Conservation (phyloP, 2,888 invertebrate species). For the Aproaerema taeniolella region DNA sequence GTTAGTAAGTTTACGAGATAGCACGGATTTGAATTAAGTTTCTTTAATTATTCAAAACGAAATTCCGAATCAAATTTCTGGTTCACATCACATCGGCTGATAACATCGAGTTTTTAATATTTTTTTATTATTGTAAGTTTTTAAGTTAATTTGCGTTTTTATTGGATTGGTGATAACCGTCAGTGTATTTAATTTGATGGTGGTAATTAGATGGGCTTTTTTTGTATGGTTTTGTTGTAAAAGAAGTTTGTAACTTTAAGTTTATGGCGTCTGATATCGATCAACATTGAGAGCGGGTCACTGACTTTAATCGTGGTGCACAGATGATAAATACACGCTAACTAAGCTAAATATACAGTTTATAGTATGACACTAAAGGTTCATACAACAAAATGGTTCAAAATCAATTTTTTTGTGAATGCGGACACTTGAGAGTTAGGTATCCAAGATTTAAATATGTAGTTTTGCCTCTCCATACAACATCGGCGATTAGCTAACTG, state of each 20-base stretch:
- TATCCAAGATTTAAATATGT: too few species aligned
- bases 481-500: too few species aligned
- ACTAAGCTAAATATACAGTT: too few species aligned
- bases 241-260: constrained; percentile 3
- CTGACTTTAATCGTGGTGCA: not conserved
- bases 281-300: constrained; percentile 4
- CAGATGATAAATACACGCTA: too few species aligned
- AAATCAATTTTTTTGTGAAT: too few species aligned
- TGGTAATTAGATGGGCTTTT: constrained; percentile 17
- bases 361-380: too few species aligned
- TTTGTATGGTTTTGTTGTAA: not conserved
- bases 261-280: constrained; percentile 13
- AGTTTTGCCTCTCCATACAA: too few species aligned
- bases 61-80: constrained; percentile 29
- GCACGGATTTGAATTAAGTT: constrained; percentile 33
- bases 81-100: constrained; percentile 23
- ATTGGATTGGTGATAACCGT: constrained; percentile 19
- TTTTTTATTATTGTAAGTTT: too few species aligned
- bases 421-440: too few species aligned
- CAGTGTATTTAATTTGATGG: constrained; percentile 18
- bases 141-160: constrained; percentile 26
- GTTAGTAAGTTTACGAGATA: constrained; percentile 56
- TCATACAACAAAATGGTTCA: too few species aligned
- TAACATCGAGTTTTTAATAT: constrained; percentile 23
- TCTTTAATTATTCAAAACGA: constrained; percentile 41